Conservation (phyloP, 2,113 vertebrate species). For the Megalops atlanticus region DNA sequence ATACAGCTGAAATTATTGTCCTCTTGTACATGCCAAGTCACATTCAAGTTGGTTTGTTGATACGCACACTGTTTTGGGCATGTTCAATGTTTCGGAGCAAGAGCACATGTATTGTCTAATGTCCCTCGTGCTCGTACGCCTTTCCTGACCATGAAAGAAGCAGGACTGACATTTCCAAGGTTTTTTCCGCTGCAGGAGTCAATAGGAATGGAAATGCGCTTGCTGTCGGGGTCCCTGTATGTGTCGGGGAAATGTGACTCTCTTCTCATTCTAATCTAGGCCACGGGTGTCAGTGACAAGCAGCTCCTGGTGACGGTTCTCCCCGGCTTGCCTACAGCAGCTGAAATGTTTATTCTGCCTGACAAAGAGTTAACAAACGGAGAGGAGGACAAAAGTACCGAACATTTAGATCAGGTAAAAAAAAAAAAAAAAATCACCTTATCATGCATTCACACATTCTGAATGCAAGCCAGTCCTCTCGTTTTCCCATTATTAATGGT, state of each 20-base stretch:
- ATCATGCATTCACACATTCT: too few relatives aligned
- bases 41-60: too few relatives aligned
- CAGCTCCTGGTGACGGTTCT: conserved; percentile 87
- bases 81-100: too few relatives aligned
- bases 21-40: too few relatives aligned
- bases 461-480: too few relatives aligned
- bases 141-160: neutral
- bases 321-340: conserved; percentile 87
- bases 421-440: too few relatives aligned
- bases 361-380: conserved; percentile 74
- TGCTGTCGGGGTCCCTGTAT: neutral
- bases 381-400: conserved; percentile 69
- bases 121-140: neutral
- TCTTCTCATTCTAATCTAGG: conserved; percentile 65
- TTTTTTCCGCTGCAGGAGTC: neutral
- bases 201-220: neutral
- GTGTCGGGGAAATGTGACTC: neutral
- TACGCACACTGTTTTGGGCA: too few relatives aligned
- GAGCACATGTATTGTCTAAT: neutral
- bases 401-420: conserved; percentile 81
- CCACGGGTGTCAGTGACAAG: conserved; percentile 78
- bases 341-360: conserved; percentile 90
- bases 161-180: neutral
- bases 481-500: neutral
- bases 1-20: too few relatives aligned